Base-by-base conservation (phyloP, 2,888 invertebrate species). In the Epirrita christyi region DNA sequence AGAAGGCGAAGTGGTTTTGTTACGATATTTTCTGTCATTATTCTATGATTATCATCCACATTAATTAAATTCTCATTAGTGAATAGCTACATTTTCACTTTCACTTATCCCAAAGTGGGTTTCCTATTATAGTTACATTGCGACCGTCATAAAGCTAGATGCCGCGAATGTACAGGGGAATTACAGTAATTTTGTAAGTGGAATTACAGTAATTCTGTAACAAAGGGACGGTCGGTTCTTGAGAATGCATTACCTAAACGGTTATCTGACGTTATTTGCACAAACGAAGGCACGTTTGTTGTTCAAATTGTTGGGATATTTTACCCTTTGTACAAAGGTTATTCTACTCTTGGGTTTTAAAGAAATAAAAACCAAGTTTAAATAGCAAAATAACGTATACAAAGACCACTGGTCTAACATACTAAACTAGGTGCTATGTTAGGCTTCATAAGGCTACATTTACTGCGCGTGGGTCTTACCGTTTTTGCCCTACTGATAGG, bases 161-260 rank as follows among this genome's bases (percentile, higher is more conserved):
- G 46, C 41, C 44, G 38, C 28, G 47, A 53, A 58, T 53, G 49
- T 57, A 52, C 43, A 41, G 32, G 57, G 61, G 49, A 59, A 66
- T 64, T 60, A 57, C 59, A 54, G 59, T 61, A 58, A 64, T 63
- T 63, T 61, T 61, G 58, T 58, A 38, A 47, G 37, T 55, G 61
- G 45, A 55, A 65, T 65, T 61, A 59, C 61, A 51, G 63, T 63
- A 63, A 66, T 63, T 66, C 55, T 61, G 56, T 66, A 40, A 64
- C 59, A 61, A 63, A 58, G 56, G 58, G 60, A 51, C 55, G 58
- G 48, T 53, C 55, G 63, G 55, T 66, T 47, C 75, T 75, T 73
- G 71, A 75, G 73, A 70, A 80, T 77, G 77, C 75, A 75, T 79
- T 77, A 75, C 75, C 74, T 74, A 73, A 80, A 80, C 72, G 72